A percentile compares a stretch with the other conserved stretches of the same genome.
Evolutionary conservation across 2,888 invertebrate genomes (phyloP).

Genomic region (Bedellia somnulentella): DNA sequence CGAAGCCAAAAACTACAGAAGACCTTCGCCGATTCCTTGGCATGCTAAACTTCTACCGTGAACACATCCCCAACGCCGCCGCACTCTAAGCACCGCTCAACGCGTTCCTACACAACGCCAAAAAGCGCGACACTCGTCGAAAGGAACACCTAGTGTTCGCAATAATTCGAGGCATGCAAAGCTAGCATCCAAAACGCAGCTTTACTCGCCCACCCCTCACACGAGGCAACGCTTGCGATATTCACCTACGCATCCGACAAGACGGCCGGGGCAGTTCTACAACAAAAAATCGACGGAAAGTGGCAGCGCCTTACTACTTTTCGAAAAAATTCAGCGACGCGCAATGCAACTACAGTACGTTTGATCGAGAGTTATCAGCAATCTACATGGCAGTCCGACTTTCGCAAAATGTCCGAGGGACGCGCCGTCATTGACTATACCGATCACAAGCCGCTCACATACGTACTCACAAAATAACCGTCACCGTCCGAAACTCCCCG

Average conservation of each 20-base stretch:
- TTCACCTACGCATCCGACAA: slow-evolving; percentile 1
- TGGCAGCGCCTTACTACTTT: slow-evolving; percentile 4
- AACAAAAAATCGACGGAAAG: slow-evolving; percentile 1
- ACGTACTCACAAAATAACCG: background rate
- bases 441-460: background rate
- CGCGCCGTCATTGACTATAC: background rate
- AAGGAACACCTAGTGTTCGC: background rate
- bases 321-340: slow-evolving; percentile 5
- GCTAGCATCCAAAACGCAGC: background rate
- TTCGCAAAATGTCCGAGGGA: background rate
- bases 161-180: slow-evolving; percentile 2
- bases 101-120: slow-evolving; percentile 1
- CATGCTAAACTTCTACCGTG: slow-evolving; percentile 7
- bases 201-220: slow-evolving; percentile 1
- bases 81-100: background rate
- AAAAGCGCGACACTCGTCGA: slow-evolving; percentile 3
- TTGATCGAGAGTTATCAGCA: slow-evolving; percentile 5
- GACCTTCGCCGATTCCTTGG: slow-evolving; percentile 9
- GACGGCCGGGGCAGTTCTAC: slow-evolving; percentile 1
- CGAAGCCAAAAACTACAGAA: slow-evolving; percentile 1
- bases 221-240: background rate
- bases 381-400: slow-evolving; percentile 2
- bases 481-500: slow-evolving; percentile 1
- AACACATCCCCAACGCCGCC: slow-evolving; percentile 4
- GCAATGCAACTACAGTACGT: slow-evolving; percentile 3